Base-by-base conservation (phyloP, 2,113 vertebrate species). In the Accipiter virgatus region DNA sequence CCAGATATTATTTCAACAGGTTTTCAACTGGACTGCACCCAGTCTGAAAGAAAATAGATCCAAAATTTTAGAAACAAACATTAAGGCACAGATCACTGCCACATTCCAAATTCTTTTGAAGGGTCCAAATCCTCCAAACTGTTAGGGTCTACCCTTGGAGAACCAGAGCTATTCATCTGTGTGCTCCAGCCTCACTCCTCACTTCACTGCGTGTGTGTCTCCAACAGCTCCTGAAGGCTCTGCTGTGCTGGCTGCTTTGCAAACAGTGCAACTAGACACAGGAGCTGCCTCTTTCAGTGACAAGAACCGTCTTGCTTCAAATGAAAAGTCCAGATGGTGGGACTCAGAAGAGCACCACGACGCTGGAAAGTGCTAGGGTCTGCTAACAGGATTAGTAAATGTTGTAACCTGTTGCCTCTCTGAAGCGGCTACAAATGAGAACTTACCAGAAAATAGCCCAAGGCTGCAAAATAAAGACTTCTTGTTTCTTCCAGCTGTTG, bases 1-100 rank as follows among this genome's bases (percentile, higher is more conserved):
- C 40, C 52, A 91, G 78, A 6, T 68, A n/a, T 42, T 89, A 85
- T 90, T 95, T 93, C 91, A 95, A 52, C 73, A 94, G 34, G 70
- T 90, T 96, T 90, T 94, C 90, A 91, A 68, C 38, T 19, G 21
- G 43, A 74, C 23, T 72, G 48, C 26, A 77, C 59, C 52, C 58
- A 88, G 78, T 42, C 67, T 89, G 70, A 86, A 86, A 58, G 58
- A 79, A 95, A 95, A 73, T 25, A 6, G 36, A 68, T 79, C 61
- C 43, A 94, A 90, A 87, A 61, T 53, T 65, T 85, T 45, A 75
- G 34, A 86, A 89, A 47, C 38, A 74, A 88, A 73, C 26, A 47
- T 9, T 31, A 48, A 53, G 12, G 61, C 29, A 78, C 34, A 82
- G 45, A 72, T 70, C 65, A 26, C 48, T 55, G n/a, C 22, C 56